Percentiles rank a stretch among this genome's conserved stretches.
Evolutionary conservation across 2,888 invertebrate genomes (phyloP).

Genomic region (Ctenicera cuprea): DNA sequence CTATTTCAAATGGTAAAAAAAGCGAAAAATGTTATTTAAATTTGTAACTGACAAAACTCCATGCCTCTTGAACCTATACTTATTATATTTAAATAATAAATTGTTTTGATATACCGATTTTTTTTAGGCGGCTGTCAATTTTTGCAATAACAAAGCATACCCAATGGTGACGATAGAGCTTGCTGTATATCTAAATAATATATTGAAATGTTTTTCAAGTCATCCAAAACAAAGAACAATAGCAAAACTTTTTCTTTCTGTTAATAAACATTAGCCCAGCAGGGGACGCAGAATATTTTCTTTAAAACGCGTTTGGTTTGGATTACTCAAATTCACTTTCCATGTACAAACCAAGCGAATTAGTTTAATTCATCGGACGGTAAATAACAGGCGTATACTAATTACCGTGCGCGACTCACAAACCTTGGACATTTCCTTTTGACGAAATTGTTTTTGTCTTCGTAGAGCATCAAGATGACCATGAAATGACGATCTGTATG

Average conservation of each 20-base stretch:
- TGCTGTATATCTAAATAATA: background rate
- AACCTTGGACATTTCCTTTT: slow-evolving; percentile 33
- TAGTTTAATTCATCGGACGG: background rate
- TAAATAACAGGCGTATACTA: slow-evolving; percentile 7
- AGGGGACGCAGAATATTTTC: background rate
- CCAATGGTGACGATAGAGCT: background rate
- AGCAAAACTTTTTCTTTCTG: background rate
- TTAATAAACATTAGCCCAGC: background rate
- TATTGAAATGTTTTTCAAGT: slow-evolving; percentile 24
- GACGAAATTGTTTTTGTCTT: slow-evolving; percentile 30
- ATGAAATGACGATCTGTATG: slow-evolving; percentile 1
- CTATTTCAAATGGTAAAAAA: too few relatives aligned
- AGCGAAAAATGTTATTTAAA: too few relatives aligned
- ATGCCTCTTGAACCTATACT: too few relatives aligned
- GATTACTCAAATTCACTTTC: background rate
- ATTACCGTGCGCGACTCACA: slow-evolving; percentile 1
- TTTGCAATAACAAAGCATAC: background rate
- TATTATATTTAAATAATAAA: too few relatives aligned
- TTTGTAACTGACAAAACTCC: too few relatives aligned
- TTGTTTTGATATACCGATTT: too few relatives aligned
- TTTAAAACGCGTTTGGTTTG: background rate
- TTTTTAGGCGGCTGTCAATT: too few relatives aligned
- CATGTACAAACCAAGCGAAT: background rate
- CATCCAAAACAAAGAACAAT: slow-evolving; percentile 26
- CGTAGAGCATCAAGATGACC: slow-evolving; percentile 9